Evolutionary conservation across 2,888 invertebrate genomes (phyloP), one percentile per base, ranked within the genome.

Genomic region (Drosophila mimica): DNA sequence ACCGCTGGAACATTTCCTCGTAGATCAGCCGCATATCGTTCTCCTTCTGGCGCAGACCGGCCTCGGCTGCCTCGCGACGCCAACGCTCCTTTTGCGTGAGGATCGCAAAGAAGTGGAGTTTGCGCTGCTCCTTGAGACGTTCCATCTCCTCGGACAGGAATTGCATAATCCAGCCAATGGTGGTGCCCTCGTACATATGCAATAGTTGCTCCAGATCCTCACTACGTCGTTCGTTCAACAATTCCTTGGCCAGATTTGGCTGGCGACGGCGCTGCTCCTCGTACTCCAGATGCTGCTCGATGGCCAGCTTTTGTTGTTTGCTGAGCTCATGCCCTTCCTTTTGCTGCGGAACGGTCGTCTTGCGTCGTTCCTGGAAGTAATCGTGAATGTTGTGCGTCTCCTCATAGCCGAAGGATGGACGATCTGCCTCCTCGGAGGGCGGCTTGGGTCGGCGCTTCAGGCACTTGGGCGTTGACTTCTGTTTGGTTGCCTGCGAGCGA

Each of bases 1-100:
- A 94, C 93, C 96, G 95, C 91, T 95, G 95, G 91, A 97, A 97
- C 91, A 97, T 95, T 92, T 97, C 96, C 80, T 97, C 97, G 79
- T 97, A 96, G 88, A 97, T 96, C 9, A 95, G 92, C 8, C 97
- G 94, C 46, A 96, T 93, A 64, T 95, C 94, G 76, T 96, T 95
- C 91, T 98, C 97, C 57, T 95, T 94, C 92, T 98, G 97, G 28
- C 97, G 93, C 57, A 96, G 93, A 1, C 97, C 97, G 3, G 96
- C 96, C 92, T 97, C 97, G 11, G 95, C 95, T 0, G 97, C 97
- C 92, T 98, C 97, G 0, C 96, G 94, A 90, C 95, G 95, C 76
- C 95, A 94, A 75, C 97, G 94, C 84, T 97, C 96, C 36, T 96
- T 94, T 86, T 97, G 97, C 0, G 97, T 96, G 46, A 97, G 93